These are phyloP conservation scores for Desmodus rotundus DNA, from an alignment of 2,113 vertebrate species.

Conservation along the genomic window DNA sequence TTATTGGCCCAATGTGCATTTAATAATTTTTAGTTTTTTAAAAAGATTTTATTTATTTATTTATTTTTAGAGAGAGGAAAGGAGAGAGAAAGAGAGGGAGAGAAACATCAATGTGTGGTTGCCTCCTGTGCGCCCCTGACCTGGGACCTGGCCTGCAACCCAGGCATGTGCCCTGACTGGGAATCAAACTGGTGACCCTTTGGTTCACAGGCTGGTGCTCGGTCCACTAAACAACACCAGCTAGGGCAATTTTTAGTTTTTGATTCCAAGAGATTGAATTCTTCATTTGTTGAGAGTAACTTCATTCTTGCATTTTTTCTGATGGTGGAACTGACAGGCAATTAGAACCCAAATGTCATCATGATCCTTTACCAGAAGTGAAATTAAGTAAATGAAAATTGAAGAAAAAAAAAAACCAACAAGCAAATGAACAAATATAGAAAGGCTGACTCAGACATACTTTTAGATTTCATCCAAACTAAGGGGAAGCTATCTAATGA, in stretches of 20 bases:
- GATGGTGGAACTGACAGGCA: neutral
- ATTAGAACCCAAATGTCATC: neutral
- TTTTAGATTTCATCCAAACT: neutral
- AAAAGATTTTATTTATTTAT: too few species aligned
- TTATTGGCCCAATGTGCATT: neutral
- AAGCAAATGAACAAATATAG: neutral
- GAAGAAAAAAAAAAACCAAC: neutral
- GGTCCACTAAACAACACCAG: too few species aligned
- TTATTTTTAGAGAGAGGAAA: too few species aligned
- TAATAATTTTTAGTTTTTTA: neutral
- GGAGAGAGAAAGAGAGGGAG: too few species aligned
- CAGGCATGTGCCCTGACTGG: too few species aligned
- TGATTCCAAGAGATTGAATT: neutral
- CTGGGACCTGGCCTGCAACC: too few species aligned
- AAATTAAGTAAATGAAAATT: constrained; percentile 33
- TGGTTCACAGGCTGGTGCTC: too few species aligned
- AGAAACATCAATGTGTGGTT: too few species aligned
- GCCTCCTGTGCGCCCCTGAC: too few species aligned
- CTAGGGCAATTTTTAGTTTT: neutral
- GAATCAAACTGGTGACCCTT: too few species aligned
- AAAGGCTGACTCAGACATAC: neutral
- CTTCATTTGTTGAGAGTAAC: constrained; percentile 21
- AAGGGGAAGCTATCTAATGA: neutral
- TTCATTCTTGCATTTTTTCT: neutral
- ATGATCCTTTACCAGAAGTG: neutral